These are phyloP conservation scores for Parotocinclus haroldoi DNA, from an alignment of 2,797 vertebrate genomes.

Conservation along the genomic window DNA sequence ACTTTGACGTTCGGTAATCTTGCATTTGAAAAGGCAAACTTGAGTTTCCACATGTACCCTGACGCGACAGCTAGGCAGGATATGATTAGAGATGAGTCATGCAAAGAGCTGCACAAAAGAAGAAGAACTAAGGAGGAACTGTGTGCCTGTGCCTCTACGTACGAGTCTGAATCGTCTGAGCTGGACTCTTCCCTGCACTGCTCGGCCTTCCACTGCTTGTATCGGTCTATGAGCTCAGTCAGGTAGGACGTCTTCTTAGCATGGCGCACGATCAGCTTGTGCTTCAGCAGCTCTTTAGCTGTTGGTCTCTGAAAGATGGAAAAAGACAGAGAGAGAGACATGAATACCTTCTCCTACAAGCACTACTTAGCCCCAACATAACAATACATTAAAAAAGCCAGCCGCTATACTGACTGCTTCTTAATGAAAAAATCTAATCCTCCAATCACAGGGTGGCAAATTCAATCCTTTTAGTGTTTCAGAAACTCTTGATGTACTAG, in stretches of 20 bases:
- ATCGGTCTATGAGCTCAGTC: slow-evolving; percentile 94
- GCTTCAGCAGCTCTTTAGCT: slow-evolving; percentile 95
- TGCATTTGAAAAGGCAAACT: too few relatives aligned
- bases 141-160: slow-evolving; percentile 51
- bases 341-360: background rate
- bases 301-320: slow-evolving; percentile 91
- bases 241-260: slow-evolving; percentile 98
- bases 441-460: too few relatives aligned
- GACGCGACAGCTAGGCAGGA: background rate
- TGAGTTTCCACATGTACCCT: too few relatives aligned
- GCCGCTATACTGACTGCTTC: too few relatives aligned
- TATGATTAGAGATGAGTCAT: background rate
- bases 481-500: too few relatives aligned
- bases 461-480: too few relatives aligned
- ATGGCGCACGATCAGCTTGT: slow-evolving; percentile 92
- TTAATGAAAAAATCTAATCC: too few relatives aligned
- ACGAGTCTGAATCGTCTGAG: slow-evolving; percentile 93
- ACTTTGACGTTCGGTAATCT: too few relatives aligned
- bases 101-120: background rate
- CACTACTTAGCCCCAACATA: background rate
- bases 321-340: background rate
- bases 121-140: background rate
- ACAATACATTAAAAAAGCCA: too few relatives aligned
- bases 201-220: slow-evolving; percentile 94
- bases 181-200: slow-evolving; percentile 88